Base-by-base conservation (phyloP, 2,113 vertebrate species). In the Triplophysa siluroides region DNA sequence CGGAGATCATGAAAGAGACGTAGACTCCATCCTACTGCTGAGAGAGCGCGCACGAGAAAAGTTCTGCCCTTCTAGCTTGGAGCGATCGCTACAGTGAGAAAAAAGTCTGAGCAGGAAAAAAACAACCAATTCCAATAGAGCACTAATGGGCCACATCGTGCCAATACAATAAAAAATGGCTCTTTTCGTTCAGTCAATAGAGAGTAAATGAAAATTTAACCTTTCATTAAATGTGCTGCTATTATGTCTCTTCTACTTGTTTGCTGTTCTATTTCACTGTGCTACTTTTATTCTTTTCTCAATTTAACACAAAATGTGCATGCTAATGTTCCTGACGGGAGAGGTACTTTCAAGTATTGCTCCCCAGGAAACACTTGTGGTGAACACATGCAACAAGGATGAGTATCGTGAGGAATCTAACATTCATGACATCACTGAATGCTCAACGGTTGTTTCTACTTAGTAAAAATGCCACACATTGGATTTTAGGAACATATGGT, bases 61-160 rank as follows among this genome's bases (percentile, higher is more conserved):
- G 85, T 91, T 88, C 65, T 26, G 66, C 83, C 84, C 82, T 87
- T 90, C 81, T 92, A 86, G 88, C 92, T 93, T 23, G 88, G 84
- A 93, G 91, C 92, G 62, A 93, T 91, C 87, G 86, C 89, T 83
- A 88, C 82, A 76, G 86, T 89, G 87, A 90, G 86, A 82, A 89
- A 85, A 86, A 54, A 69, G 67, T 84, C 73, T 84, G 90, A 78
- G 81, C 71, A 83, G 83, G 85, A 91, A 81, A 81, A 76, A 80
- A 81, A 90, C 89, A 64, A 81, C 87, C 91, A 92, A 92, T 93
- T 92, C 93, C 92, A 92, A 91, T 93, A 91, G 89, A 91, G 86
- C 92, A 92, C 93, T 93, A 93, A 93, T 93, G 93, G 93, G 89
- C 92, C 93, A 93, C 92, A 93, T 93, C 93, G 90, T 93, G 93